A percentile compares a stretch with the other conserved stretches of the same genome.
Conservation (phyloP, 2,888 invertebrate genomes). For the Drosophila bunnanda region DNA sequence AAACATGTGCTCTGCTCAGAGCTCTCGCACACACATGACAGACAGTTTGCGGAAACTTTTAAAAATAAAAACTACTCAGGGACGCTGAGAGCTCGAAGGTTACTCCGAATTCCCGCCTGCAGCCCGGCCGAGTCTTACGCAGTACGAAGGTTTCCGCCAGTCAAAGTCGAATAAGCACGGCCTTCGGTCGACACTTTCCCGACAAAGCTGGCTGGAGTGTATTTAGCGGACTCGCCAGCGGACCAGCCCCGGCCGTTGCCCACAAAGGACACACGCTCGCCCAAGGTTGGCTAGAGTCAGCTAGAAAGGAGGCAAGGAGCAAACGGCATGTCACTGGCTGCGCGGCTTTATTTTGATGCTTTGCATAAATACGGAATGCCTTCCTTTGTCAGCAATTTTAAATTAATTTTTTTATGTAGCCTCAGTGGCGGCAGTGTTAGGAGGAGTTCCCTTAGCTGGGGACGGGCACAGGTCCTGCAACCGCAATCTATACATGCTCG, state of each 20-base stretch:
- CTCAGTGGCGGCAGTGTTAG: neutral
- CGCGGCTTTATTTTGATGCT: conserved; percentile 53
- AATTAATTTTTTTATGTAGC: conserved; percentile 61
- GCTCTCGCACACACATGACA: conserved; percentile 36
- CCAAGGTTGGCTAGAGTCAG: neutral
- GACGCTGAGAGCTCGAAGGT: conserved; percentile 25
- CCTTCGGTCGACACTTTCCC: neutral
- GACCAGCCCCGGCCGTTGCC: conserved; percentile 1
- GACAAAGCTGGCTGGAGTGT: conserved; percentile 32
- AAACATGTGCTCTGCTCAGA: conserved; percentile 59
- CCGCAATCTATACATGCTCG: conserved; percentile 23
- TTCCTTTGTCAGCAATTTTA: conserved; percentile 73
- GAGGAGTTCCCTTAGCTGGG: neutral
- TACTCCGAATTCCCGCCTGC: conserved; percentile 24
- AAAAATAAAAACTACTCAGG: conserved; percentile 21
- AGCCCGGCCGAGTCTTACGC: conserved; percentile 15
- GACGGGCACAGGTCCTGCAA: neutral
- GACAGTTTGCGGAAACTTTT: conserved; percentile 52
- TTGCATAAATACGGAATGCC: conserved; percentile 66
- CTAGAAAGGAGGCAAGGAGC: neutral
- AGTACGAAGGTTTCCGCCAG: conserved; percentile 12
- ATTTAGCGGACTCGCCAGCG: neutral
- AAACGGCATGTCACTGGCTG: conserved; percentile 34
- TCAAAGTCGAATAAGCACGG: conserved; percentile 19
- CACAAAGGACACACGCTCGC: conserved; percentile 16